Conservation (phyloP, 2,797 vertebrate genomes). For the Tympanoctomys barrerae region DNA sequence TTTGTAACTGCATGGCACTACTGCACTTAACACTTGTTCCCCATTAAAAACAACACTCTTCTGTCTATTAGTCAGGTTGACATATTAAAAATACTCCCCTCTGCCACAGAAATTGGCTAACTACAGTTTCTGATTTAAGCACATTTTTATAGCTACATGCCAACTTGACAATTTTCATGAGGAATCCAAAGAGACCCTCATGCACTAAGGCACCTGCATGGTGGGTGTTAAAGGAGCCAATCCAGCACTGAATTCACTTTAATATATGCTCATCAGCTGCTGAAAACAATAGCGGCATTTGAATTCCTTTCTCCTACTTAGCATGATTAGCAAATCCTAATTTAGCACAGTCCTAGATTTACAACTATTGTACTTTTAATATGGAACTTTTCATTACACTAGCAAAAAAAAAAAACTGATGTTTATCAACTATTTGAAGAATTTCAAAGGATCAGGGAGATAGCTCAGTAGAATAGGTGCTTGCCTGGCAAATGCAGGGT, state of each 20-base stretch:
- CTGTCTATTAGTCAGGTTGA: slow-evolving; percentile 32
- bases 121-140: slow-evolving; percentile 63
- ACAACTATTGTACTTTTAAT: slow-evolving; percentile 40
- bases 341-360: slow-evolving; percentile 56
- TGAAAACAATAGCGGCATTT: slow-evolving; percentile 59
- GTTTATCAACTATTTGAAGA: slow-evolving; percentile 51
- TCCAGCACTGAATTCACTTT: slow-evolving; percentile 45
- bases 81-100: slow-evolving; percentile 67
- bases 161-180: slow-evolving; percentile 58
- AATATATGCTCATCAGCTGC: slow-evolving; percentile 48
- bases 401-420: background rate
- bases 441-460: background rate
- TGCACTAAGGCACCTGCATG: slow-evolving; percentile 14
- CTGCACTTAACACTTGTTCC: background rate
- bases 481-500: too few relatives aligned
- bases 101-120: slow-evolving; percentile 44
- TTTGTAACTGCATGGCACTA: slow-evolving; percentile 62
- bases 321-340: slow-evolving; percentile 65
- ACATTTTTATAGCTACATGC: slow-evolving; percentile 56
- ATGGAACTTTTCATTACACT: slow-evolving; percentile 40
- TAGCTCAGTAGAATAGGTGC: too few relatives aligned
- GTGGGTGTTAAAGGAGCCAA: background rate
- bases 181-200: slow-evolving; percentile 34
- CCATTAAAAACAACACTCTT: slow-evolving; percentile 50
- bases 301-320: slow-evolving; percentile 63